These are phyloP conservation scores for Caenorhabditis panamensis DNA, from an alignment of 2,888 invertebrate species.

Conservation along the genomic window DNA sequence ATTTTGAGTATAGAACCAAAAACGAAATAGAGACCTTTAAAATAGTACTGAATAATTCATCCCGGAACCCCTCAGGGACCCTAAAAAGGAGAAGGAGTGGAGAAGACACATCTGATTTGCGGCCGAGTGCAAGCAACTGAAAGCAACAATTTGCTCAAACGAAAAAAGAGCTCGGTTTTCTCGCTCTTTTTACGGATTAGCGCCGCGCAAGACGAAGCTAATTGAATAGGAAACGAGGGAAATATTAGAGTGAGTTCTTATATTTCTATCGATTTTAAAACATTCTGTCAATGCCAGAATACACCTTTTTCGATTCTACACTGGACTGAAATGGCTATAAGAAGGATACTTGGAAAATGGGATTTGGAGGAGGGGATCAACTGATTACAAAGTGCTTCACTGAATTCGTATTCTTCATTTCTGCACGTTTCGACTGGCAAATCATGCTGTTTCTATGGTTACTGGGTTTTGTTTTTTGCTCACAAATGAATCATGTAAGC, in stretches of 20 bases:
- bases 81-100: conserved; percentile 16
- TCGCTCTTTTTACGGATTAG: conserved; percentile 29
- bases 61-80: conserved; percentile 7
- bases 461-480: conserved; percentile 16
- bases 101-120: conserved; percentile 42
- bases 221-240: conserved; percentile 26
- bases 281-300: too few species aligned
- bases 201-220: conserved; percentile 24
- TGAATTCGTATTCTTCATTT: conserved; percentile 7
- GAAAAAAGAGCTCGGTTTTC: conserved; percentile 35
- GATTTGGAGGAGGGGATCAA: conserved; percentile 17
- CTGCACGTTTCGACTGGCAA: conserved; percentile 34
- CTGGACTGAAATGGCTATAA: too few species aligned
- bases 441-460: conserved; percentile 36
- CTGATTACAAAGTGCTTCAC: conserved; percentile 32
- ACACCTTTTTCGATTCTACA: too few species aligned
- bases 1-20: too few species aligned
- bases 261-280: neutral
- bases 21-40: too few species aligned
- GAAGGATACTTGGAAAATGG: neutral
- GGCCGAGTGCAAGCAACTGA: conserved; percentile 25
- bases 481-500: neutral
- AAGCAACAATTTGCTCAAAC: conserved; percentile 18
- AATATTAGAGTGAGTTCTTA: conserved; percentile 19
- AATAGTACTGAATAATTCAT: conserved; percentile 29